A percentile compares a stretch with the other conserved stretches of the same genome.
These are phyloP conservation scores for Kradibia gibbosae DNA, from an alignment of 1,140 invertebrate genomes.

Conservation along the genomic window DNA sequence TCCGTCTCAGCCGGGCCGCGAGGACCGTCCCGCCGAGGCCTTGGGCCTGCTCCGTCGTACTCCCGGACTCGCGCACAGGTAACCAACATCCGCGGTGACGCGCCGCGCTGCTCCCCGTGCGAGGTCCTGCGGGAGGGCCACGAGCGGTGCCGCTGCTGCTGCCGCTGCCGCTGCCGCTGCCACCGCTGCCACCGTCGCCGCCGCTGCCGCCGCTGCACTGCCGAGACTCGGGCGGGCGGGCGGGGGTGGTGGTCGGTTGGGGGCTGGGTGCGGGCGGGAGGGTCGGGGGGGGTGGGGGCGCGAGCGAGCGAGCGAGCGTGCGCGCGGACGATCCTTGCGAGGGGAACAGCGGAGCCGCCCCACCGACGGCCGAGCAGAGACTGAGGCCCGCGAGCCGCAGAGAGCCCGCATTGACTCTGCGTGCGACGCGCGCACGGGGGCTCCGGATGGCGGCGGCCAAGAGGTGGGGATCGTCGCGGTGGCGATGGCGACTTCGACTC, in stretches of 20 bases:
- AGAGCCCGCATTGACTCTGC: slow-evolving; percentile 61
- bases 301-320: background rate
- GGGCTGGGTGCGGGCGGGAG: background rate
- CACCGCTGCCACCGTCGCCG: background rate
- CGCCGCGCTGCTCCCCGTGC: background rate
- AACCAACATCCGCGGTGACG: slow-evolving; percentile 16
- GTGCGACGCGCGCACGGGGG: slow-evolving; percentile 63
- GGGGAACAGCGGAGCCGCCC: slow-evolving; percentile 56
- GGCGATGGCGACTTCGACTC: background rate
- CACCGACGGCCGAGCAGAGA: slow-evolving; percentile 67
- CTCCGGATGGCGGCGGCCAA: too few species aligned
- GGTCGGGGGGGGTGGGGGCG: background rate
- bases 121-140: too few species aligned
- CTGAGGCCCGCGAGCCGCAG: slow-evolving; percentile 61
- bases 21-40: slow-evolving; percentile 30
- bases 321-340: background rate
- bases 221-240: background rate
- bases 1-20: slow-evolving; percentile 41
- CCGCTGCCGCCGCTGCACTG: background rate
- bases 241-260: too few species aligned
- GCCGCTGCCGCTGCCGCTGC: too few species aligned
- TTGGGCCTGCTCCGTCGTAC: background rate
- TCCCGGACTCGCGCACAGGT: slow-evolving; percentile 3
- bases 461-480: too few species aligned
- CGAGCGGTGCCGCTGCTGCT: background rate